Evolutionary conservation across 1,140 invertebrate species (phyloP).

Genomic region (Drosophila teissieri): DNA sequence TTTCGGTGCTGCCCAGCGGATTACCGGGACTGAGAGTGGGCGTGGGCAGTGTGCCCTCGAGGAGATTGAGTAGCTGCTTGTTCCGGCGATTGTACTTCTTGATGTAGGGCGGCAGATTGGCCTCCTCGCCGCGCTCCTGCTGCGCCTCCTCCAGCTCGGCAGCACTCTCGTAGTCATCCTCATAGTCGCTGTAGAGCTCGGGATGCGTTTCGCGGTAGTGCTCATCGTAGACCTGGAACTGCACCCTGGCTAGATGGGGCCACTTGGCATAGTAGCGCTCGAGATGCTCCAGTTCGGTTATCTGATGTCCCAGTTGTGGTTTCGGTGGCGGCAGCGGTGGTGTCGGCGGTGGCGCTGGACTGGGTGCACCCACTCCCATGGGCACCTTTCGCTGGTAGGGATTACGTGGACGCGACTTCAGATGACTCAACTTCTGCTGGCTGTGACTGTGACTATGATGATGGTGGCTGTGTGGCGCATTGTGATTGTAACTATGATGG

Average conservation of each 20-base stretch:
- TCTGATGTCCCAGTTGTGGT: slow-evolving; percentile 68
- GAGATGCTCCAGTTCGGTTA: slow-evolving; percentile 75
- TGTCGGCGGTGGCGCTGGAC: slow-evolving; percentile 17
- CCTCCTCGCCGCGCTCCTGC: slow-evolving; percentile 66
- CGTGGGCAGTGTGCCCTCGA: slow-evolving; percentile 70
- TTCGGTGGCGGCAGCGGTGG: slow-evolving; percentile 59
- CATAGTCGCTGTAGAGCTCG: slow-evolving; percentile 66
- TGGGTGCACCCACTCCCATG: neutral
- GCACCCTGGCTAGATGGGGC: slow-evolving; percentile 76
- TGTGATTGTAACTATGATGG: slow-evolving; percentile 26
- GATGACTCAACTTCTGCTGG: slow-evolving; percentile 19
- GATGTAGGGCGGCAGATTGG: slow-evolving; percentile 78
- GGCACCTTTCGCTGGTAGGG: slow-evolving; percentile 53
- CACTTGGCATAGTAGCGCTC: slow-evolving; percentile 80
- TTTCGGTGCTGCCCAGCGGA: neutral
- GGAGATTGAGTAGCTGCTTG: slow-evolving; percentile 75
- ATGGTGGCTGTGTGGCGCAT: slow-evolving; percentile 15
- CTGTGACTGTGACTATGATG: slow-evolving; percentile 24
- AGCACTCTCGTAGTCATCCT: slow-evolving; percentile 75
- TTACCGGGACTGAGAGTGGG: slow-evolving; percentile 30
- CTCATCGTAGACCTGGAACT: slow-evolving; percentile 77
- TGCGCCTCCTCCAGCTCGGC: slow-evolving; percentile 71
- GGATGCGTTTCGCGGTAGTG: slow-evolving; percentile 68
- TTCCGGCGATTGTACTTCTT: slow-evolving; percentile 80
- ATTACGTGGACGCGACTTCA: slow-evolving; percentile 23